Evolutionary conservation across 2,797 vertebrate species (phyloP).

Genomic region (Paratrypauchen microcephalus): DNA sequence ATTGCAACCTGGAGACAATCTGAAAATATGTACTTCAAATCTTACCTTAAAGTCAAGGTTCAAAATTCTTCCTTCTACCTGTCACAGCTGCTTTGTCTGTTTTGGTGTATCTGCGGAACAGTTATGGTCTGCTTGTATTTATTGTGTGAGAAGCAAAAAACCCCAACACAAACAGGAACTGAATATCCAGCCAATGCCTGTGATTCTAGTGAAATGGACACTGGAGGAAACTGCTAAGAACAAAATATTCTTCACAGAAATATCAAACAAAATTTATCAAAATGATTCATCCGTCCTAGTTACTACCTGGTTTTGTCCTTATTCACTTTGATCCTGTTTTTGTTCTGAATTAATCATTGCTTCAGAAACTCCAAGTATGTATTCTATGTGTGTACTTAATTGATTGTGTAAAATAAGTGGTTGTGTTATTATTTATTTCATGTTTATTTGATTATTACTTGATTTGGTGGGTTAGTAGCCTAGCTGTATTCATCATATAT

Average conservation of each 20-base stretch:
- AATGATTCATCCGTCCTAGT: not conserved
- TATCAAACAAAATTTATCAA: not conserved
- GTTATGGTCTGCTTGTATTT: slow-evolving; percentile 40
- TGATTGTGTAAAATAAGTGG: no score
- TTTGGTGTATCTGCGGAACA: not conserved
- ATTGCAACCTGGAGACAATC: not conserved
- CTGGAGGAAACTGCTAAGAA: slow-evolving; percentile 6
- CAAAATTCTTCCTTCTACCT: not conserved
- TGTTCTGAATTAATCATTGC: no score
- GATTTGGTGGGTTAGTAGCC: no score
- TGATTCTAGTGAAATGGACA: not conserved
- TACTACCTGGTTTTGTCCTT: no score
- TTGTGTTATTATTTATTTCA: no score
- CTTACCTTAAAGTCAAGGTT: slow-evolving; percentile 49
- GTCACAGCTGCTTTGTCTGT: slow-evolving; percentile 23
- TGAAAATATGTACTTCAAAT: not conserved
- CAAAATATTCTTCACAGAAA: not conserved
- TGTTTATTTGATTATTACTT: no score
- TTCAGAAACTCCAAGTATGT: no score
- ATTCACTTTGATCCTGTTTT: no score
- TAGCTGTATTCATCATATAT: no score
- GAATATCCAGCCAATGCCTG: not conserved
- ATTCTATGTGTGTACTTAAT: no score
- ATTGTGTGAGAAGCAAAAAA: slow-evolving; percentile 44
- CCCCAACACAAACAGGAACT: slow-evolving; percentile 41